Percentiles rank a stretch among this genome's conserved stretches.
Evolutionary conservation across 2,797 vertebrate genomes (phyloP).

Genomic region (Argya squamiceps): DNA sequence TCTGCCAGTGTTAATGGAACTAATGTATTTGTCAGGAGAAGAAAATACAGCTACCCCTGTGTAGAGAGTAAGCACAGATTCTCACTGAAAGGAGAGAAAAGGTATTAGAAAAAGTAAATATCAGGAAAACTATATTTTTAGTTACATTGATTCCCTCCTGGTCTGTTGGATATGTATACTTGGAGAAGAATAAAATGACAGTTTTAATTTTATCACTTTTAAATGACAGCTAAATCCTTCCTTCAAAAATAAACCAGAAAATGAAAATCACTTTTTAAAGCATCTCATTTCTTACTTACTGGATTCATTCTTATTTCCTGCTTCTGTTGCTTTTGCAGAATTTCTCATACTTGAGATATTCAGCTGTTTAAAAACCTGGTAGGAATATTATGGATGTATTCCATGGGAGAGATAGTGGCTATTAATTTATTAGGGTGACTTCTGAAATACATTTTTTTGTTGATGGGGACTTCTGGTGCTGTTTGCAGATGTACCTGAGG

Average conservation of each 20-base stretch:
- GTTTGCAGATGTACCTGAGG: neutral
- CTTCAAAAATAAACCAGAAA: neutral
- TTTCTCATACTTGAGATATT: neutral
- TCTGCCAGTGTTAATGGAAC: neutral
- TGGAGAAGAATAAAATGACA: neutral
- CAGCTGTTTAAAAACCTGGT: neutral
- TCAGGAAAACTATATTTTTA: neutral
- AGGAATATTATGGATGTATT: neutral
- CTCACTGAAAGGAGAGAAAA: neutral
- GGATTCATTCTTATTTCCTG: neutral
- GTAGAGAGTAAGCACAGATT: neutral
- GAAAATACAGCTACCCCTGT: neutral
- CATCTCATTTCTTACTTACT: neutral
- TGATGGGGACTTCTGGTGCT: neutral
- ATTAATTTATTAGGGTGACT: neutral
- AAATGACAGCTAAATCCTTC: neutral
- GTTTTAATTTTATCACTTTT: neutral
- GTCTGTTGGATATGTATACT: neutral
- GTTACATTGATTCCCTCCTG: neutral
- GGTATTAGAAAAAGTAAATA: neutral
- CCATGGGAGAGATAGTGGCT: neutral
- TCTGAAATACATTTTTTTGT: neutral
- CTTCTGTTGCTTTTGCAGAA: neutral
- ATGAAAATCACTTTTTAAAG: neutral
- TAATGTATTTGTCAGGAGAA: neutral